These are phyloP conservation scores for Rousettus leschenaultii DNA, from an alignment of 2,113 vertebrate species.

Conservation along the genomic window DNA sequence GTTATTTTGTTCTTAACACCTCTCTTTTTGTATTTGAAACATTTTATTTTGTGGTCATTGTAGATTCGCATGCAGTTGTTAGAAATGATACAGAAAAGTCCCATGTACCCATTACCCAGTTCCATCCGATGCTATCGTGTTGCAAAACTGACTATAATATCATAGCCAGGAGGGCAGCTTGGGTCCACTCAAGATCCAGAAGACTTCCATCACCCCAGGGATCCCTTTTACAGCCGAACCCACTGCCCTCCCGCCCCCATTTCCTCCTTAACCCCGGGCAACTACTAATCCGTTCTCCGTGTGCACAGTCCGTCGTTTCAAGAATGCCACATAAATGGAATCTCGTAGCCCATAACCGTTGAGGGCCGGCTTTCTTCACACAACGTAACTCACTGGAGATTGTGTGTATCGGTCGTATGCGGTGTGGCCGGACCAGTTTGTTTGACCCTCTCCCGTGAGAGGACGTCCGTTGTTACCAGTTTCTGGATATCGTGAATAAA, in stretches of 20 bases:
- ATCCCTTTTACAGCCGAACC: neutral
- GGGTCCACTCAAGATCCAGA: neutral
- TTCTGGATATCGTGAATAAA: neutral
- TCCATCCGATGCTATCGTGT: neutral
- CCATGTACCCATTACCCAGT: neutral
- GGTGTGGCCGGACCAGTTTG: neutral
- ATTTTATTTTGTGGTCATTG: neutral
- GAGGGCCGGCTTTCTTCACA: neutral
- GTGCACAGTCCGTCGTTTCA: neutral
- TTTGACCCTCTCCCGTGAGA: neutral
- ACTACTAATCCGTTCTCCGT: neutral
- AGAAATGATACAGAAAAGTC: neutral
- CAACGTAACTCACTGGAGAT: neutral
- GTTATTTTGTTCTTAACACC: neutral
- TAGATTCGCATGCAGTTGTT: neutral
- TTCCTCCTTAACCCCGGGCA: neutral
- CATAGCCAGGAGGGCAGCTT: neutral
- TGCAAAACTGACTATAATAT: neutral
- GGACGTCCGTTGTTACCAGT: neutral
- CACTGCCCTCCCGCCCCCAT: neutral
- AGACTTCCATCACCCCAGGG: neutral
- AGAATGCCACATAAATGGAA: neutral
- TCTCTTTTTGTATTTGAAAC: neutral
- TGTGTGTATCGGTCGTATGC: neutral
- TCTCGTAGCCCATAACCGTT: neutral